Evolutionary conservation across 2,797 vertebrate species (phyloP).

Genomic region (Chanos chanos): DNA sequence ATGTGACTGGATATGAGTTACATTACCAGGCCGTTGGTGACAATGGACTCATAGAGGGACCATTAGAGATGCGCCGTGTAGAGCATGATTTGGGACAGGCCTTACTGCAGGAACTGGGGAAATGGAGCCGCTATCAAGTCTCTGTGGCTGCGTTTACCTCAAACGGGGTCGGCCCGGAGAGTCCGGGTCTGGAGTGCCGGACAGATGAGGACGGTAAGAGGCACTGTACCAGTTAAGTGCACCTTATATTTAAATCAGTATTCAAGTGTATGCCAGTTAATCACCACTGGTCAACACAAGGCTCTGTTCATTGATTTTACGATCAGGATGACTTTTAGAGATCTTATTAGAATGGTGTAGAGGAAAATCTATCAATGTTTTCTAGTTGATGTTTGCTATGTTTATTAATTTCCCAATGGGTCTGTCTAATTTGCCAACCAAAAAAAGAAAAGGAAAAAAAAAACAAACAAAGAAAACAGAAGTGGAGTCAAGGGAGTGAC

Average conservation of each 20-base stretch:
- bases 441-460: too few relatives aligned
- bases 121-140: slow-evolving; percentile 91
- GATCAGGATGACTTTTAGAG: background rate
- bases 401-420: too few relatives aligned
- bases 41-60: slow-evolving; percentile 55
- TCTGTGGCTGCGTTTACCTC: slow-evolving; percentile 79
- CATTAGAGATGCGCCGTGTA: slow-evolving; percentile 63
- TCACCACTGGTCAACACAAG: too few relatives aligned
- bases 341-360: background rate
- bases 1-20: slow-evolving; percentile 87
- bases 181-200: slow-evolving; percentile 79
- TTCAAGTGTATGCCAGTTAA: too few relatives aligned
- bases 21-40: slow-evolving; percentile 81
- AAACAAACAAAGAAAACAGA: too few relatives aligned
- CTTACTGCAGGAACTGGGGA: slow-evolving; percentile 82
- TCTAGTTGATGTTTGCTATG: too few relatives aligned
- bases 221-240: too few relatives aligned
- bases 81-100: slow-evolving; percentile 76
- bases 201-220: slow-evolving; percentile 92
- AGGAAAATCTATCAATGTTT: too few relatives aligned
- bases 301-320: background rate
- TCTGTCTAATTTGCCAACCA: too few relatives aligned
- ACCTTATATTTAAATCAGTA: too few relatives aligned
- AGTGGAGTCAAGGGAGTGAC: too few relatives aligned
- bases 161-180: slow-evolving; percentile 84